Base-by-base conservation (phyloP, 1,140 invertebrate species). In the Cyphomyrmex costatus region DNA sequence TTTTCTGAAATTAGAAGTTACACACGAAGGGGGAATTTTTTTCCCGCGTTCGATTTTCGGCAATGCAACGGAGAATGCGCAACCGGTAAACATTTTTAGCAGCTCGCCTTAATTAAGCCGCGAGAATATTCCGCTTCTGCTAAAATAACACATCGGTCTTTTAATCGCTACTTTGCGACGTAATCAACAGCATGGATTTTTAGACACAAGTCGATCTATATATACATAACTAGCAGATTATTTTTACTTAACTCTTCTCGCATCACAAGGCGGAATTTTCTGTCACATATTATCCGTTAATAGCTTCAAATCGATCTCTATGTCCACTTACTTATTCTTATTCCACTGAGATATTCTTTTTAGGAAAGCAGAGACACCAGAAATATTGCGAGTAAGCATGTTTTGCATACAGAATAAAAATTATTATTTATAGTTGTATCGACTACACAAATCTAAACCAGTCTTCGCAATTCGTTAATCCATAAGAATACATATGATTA, bases 1-100 rank as follows among this genome's bases (percentile, higher is more conserved):
- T 86, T 86, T 89, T 89, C 88, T 89, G 80, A 89, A 89, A 89
- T 89, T 89, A 89, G 88, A 85, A 89, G 84, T 86, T 86, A 83
- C 85, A 83, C 85, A 85, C 84, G 84, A 21, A 74, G 76, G 46
- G 58, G 36, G 66, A 30, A n/a, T n/a, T 16, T 73, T 65, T 74
- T 58, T 21, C 53, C 24, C 46, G 46, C 63, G 49, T 56, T 82
- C 79, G 66, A 82, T 82, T 82, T 73, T 60, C 36, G 24, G 16
- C 79, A 36, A 60, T 12, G 79, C 30, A 10, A 24, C 14, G 65
- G 78, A 80, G 78, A 80, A 51, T n/a, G 42, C 65, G 49, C 78
- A 51, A 82, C 51, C 79, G 79, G 79, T 82, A 82, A 82, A 82
- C 36, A 82, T 73, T 82, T 82, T 82, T 82, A 73, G 33, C 79